These are phyloP conservation scores for Alethe castanea DNA, from an alignment of 2,113 vertebrate genomes.

Conservation along the genomic window DNA sequence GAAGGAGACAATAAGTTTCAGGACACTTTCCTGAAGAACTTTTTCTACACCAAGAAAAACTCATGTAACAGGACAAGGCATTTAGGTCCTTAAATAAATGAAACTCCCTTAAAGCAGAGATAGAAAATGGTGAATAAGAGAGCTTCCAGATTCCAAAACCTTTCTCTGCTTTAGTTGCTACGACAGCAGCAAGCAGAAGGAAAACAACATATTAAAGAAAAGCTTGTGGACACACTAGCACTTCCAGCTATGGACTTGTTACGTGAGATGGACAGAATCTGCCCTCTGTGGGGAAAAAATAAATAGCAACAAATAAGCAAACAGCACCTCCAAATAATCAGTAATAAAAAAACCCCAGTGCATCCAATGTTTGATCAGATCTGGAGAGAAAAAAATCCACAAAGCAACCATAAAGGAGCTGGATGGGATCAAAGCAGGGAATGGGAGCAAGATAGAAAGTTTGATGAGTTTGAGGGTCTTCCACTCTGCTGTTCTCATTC, in stretches of 20 bases:
- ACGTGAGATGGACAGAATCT: background rate
- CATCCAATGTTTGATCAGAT: background rate
- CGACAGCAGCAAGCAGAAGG: background rate
- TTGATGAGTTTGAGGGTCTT: background rate
- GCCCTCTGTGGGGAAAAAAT: background rate
- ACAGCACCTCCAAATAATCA: background rate
- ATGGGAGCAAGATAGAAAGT: background rate
- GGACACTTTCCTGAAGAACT: background rate
- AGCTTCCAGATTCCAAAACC: background rate
- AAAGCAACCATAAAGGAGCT: background rate
- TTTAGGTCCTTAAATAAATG: background rate
- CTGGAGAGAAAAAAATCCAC: background rate
- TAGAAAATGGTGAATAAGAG: background rate
- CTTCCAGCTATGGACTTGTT: background rate
- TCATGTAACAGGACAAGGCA: background rate
- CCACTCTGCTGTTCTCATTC: background rate
- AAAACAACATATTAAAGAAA: background rate
- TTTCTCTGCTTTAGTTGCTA: background rate
- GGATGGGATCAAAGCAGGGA: accelerated
- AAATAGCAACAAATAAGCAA: background rate
- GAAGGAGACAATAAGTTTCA: background rate
- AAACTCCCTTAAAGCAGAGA: background rate
- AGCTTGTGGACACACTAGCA: background rate
- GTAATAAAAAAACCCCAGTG: background rate
- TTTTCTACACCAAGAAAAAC: background rate